phyloP scores from a whole-genome alignment of 2,113 vertebrate species.

The Hippocampus abdominalis region DNA sequence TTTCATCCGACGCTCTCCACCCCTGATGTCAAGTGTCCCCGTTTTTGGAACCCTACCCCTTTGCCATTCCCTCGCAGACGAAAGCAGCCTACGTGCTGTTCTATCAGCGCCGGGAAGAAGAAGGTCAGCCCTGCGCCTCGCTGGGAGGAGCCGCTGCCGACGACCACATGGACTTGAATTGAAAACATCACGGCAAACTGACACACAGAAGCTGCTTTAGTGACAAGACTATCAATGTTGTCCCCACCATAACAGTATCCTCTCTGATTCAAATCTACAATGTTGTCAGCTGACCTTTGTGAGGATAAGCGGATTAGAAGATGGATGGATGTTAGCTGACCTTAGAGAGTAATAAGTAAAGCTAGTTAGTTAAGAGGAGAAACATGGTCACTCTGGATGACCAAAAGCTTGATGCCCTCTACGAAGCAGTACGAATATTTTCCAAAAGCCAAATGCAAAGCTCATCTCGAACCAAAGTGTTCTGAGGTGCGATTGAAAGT shows the following conservation, averaged over 20 bases:
- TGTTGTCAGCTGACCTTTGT: too few species aligned
- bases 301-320: too few species aligned
- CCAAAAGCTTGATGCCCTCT: slow-evolving; percentile 51
- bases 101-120: slow-evolving; percentile 85
- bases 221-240: slow-evolving; percentile 57
- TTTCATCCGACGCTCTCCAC: neutral
- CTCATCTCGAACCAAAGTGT: slow-evolving; percentile 72
- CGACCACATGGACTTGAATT: slow-evolving; percentile 96
- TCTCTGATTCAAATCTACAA: slow-evolving; percentile 56
- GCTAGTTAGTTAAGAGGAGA: neutral
- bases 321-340: slow-evolving; percentile 38
- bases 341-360: slow-evolving; percentile 41
- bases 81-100: slow-evolving; percentile 96
- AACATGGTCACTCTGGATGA: slow-evolving; percentile 30
- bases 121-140: slow-evolving; percentile 67
- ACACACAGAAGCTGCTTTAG: slow-evolving; percentile 63
- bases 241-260: slow-evolving; percentile 42
- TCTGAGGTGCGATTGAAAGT: slow-evolving; percentile 52
- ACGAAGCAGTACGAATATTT: slow-evolving; percentile 22
- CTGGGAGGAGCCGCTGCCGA: slow-evolving; percentile 72
- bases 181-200: slow-evolving; percentile 54
- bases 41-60: slow-evolving; percentile 32
- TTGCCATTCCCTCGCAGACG: slow-evolving; percentile 71
- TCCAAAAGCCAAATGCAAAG: slow-evolving; percentile 71
- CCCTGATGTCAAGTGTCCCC: slow-evolving; percentile 26